Evolutionary conservation across 2,113 vertebrate species (phyloP).

Genomic region (Zosterops japonicus): DNA sequence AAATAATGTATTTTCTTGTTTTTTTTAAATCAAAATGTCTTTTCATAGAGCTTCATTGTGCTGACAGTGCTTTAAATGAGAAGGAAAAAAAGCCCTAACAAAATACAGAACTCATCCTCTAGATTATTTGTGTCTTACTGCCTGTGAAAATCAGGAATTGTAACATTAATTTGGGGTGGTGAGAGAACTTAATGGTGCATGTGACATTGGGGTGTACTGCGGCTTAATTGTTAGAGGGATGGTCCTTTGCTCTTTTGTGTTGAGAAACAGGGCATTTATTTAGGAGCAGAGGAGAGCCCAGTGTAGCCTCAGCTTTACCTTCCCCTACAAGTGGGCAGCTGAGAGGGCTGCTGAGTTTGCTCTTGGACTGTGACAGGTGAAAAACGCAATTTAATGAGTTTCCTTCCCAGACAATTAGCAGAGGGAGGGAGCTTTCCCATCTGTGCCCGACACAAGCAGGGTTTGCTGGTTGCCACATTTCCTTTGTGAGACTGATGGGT

Average conservation of each 20-base stretch:
- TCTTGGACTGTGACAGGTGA: slow-evolving; percentile 52
- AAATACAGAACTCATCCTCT: not conserved
- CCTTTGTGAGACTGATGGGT: not conserved
- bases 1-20: not conserved
- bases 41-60: not conserved
- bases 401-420: slow-evolving; percentile 60
- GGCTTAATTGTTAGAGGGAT: not conserved
- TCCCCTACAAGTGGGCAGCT: slow-evolving; percentile 21
- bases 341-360: slow-evolving; percentile 15
- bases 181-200: not conserved
- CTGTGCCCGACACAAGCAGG: not conserved
- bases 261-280: not conserved
- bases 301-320: not conserved
- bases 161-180: not conserved
- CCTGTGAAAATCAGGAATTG: not conserved
- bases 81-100: not conserved
- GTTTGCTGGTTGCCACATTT: not conserved
- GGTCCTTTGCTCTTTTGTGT: not conserved
- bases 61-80: not conserved
- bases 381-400: slow-evolving; percentile 59
- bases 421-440: slow-evolving; percentile 36
- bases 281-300: not conserved
- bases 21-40: not conserved
- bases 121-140: not conserved
- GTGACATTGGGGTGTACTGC: not conserved